Evolutionary conservation across 2,888 invertebrate species (phyloP), one percentile per base, ranked within the genome.

Genomic region (Tyria jacobaeae): DNA sequence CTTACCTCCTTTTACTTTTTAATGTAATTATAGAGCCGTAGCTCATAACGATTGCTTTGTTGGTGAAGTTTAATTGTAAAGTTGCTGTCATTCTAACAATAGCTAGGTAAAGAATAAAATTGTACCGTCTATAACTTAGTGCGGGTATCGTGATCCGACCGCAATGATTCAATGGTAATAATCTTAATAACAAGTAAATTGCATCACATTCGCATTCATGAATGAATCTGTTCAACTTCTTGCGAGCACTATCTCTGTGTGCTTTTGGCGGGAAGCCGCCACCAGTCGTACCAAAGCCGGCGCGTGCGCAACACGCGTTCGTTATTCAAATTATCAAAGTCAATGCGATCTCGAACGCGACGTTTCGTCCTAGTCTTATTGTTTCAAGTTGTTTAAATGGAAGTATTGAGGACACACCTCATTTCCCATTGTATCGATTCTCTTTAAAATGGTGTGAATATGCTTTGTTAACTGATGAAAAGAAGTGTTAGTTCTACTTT

Each of bases 401-500:
- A 89, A 90, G 86, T 89, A 92, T 91, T 90, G 93, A 89, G 92
- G 90, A 79, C 92, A 89, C 87, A 85, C 82, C 90, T 91, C 89
- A 87, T 91, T 91, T 85, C 79, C 87, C 78, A 82, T 92, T 91
- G 90, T 89, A 83, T 70, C 75, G 67, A 89, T 87, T 88, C 88
- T 88, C 74, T 89, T 81, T 90, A 88, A 90, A 85, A 89, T 85
- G 85, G 87, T 89, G 93, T 91, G 90, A 91, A 89, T 84, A 89
- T 89, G 88, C 85, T 87, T 92, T 92, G 91, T 90, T 85, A 72
- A 76, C 72, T 72, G 70, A 91, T 85, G n/a, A 91, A 92, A 88
- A 89, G 86, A 81, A 87, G 89, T 90, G 89, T 92, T 91, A 92
- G 91, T 92, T 92, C 88, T 87, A 92, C 91, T 92, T 92, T 92